Base-by-base conservation (phyloP, 1,140 invertebrate genomes). In the Nautilus pompilius region DNA sequence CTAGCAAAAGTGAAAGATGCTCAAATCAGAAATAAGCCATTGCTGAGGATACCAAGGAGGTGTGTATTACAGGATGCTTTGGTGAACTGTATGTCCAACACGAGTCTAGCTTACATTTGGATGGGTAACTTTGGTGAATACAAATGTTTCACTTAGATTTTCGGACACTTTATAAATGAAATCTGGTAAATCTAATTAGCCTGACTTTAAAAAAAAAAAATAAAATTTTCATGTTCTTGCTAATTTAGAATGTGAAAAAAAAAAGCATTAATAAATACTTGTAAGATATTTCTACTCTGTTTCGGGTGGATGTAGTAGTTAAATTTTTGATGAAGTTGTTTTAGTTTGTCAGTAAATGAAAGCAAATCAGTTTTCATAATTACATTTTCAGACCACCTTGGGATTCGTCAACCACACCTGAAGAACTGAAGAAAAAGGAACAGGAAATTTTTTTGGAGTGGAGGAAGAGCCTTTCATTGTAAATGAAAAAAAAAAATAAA, bases 381-480 rank as follows among this genome's bases (percentile, higher is more conserved):
- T n/a, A n/a, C n/a, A n/a, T n/a, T 73, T 80, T 55, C 67, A 89
- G 95, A 74, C 96, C 96, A 0, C 78, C 85, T 33, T 98, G 96
- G 95, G 86, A 86, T 69, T 80, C 83, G 46, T 85, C 85, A 1
- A 95, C 90, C 8, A 88, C 89, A 30, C 83, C 90, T 13, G 88
- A 93, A 63, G 90, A 96, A 75, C 85, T 98, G 55, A 84, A 92
- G 58, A 79, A 79, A 1, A 85, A 85, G 66, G 96, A 99, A 81
- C 88, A 87, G 71, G 88, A 91, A 65, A 83, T 87, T 20, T 99
- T 98, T 80, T 81, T 97, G 1, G 87, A 92, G 61, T 99, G 96
- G 96, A 85, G 95, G 67, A 86, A 91, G 62, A 84, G 88, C 41
- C 84, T 99, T 41, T 89, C 93, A 22, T 66, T 85, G 61, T 84